Base-by-base conservation (phyloP, 2,797 vertebrate species). In the Anolis apletophallus region DNA sequence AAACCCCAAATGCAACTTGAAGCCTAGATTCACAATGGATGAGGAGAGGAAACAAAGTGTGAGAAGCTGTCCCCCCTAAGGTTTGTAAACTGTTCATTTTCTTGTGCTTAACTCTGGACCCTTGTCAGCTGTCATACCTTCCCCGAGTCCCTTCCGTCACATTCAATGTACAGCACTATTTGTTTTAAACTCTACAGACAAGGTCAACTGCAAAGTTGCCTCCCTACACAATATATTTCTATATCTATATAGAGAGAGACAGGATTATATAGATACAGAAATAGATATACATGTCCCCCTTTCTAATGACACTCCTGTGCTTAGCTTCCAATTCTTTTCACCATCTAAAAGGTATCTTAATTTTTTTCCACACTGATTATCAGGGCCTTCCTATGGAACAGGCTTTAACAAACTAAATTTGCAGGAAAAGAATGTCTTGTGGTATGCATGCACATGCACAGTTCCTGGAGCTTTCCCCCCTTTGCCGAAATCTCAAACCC, bases 391-490 rank as follows among this genome's bases (percentile, higher is more conserved):
- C 96, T 96, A 96, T 9, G 96, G 97, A 97, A 98, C 97, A 96
- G 97, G 96, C 97, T 97, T 97, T 96, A 95, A 97, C 93, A 95
- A 97, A 97, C 95, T 96, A 97, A 98, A 98, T 95, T 92, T 94
- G 97, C 96, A 96, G 97, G 96, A 94, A 96, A 95, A 97, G 97
- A 96, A 97, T 96, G 97, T 97, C 96, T 97, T 87, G 97, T 96
- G 97, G 97, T 98, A 97, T 97, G 97, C 99, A 99, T 99, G 99
- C 99, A 99, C 98, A 99, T 99, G 98, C 98, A 97, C 97, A 97
- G 97, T 97, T 96, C 96, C 95, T 90, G 90, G 95, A 94, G 94
- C 91, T 95, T 61, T 12, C 46, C 64, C 55, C 64, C 34, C 13
- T 92, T 84, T 91, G 84, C 92, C 93, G 69, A 87, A 93, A 87